phyloP scores from a whole-genome alignment of 2,113 vertebrate genomes.

The Tupaia chinensis region DNA sequence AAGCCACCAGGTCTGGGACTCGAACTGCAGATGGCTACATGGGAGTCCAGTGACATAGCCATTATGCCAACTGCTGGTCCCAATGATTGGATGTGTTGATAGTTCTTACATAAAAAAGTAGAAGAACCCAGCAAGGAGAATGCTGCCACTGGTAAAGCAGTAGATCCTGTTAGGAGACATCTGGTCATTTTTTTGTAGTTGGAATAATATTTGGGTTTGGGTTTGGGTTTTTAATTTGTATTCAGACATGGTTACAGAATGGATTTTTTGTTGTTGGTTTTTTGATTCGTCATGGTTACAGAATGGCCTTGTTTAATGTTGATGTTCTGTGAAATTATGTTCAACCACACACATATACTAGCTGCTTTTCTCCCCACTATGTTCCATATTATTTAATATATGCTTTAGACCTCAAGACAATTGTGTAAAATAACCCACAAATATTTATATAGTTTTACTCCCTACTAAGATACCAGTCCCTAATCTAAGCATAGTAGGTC shows the following conservation, averaged over 20 bases:
- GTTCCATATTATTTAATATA: not conserved
- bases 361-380: not conserved
- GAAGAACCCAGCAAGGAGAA: not conserved
- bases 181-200: not conserved
- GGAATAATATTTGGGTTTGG: not conserved
- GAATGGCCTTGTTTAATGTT: not conserved
- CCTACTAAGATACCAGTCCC: not conserved
- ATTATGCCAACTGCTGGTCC: no score
- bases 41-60: no score
- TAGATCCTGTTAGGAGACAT: not conserved
- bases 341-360: not conserved
- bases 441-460: not conserved
- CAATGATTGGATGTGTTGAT: conserved; percentile 6
- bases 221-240: conserved; percentile 10
- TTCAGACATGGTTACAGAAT: conserved; percentile 6
- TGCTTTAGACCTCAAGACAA: conserved; percentile 38
- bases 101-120: conserved; percentile 40
- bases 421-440: not conserved
- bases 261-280: not conserved
- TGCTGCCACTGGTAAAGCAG: conserved; percentile 7
- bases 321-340: conserved; percentile 16
- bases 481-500: conserved; percentile 16
- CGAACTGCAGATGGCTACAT: no score
- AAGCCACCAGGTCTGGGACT: no score
- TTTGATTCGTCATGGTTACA: not conserved